A percentile compares a stretch with the other conserved stretches of the same genome.
Conservation (phyloP, 1,140 invertebrate species). For the Atopsyche davidsoni region DNA sequence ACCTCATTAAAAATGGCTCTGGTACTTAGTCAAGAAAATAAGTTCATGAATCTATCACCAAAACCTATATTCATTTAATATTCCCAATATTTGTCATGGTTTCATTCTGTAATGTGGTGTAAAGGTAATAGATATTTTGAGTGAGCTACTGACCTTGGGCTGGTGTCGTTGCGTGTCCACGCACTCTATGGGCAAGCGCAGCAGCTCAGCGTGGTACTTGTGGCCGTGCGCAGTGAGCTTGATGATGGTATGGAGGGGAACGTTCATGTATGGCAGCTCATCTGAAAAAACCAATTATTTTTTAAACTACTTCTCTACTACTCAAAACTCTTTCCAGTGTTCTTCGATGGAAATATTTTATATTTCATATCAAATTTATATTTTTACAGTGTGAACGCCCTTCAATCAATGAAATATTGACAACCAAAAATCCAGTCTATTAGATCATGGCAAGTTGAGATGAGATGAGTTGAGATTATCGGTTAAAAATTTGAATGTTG, state of each 20-base stretch:
- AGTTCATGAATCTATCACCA: background rate
- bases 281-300: constrained; percentile 51
- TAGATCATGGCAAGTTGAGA: no score
- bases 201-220: constrained; percentile 75
- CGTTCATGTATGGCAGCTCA: constrained; percentile 85
- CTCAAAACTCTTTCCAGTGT: no score
- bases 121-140: no score
- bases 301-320: no score
- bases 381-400: no score
- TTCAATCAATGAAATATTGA: no score
- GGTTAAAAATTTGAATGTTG: background rate
- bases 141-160: no score
- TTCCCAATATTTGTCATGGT: background rate
- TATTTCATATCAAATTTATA: no score
- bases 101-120: background rate
- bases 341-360: no score
- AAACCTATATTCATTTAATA: background rate
- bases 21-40: background rate
- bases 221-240: constrained; percentile 76
- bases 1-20: no score
- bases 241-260: constrained; percentile 87
- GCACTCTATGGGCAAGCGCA: constrained; percentile 74
- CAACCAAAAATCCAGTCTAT: no score
- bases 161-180: constrained; percentile 76
- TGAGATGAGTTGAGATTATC: no score